These are phyloP conservation scores for Olivierus martensii DNA, from an alignment of 1,140 invertebrate species.

Conservation along the genomic window DNA sequence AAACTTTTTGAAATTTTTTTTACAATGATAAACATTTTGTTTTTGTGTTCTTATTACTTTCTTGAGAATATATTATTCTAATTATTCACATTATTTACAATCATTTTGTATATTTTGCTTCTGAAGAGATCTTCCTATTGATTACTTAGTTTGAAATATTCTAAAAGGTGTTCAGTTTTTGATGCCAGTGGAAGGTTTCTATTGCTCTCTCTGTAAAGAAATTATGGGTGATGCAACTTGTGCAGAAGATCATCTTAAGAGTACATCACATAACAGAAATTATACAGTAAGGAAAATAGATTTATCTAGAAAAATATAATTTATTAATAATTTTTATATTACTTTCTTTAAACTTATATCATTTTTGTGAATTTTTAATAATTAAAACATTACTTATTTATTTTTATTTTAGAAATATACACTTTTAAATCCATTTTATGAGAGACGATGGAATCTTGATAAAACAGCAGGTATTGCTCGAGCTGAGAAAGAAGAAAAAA, in stretches of 20 bases:
- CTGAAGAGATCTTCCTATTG: no score
- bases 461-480: background rate
- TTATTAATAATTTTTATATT: background rate
- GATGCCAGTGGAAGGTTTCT: background rate
- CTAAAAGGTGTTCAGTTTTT: background rate
- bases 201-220: background rate
- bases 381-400: background rate
- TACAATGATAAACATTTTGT: no score
- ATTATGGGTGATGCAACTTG: background rate
- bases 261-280: background rate
- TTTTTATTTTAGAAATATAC: background rate
- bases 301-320: background rate
- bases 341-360: no score
- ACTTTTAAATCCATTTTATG: background rate
- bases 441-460: background rate
- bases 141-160: background rate
- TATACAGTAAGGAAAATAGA: background rate
- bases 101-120: no score
- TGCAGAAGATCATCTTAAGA: background rate
- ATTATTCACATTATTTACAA: no score
- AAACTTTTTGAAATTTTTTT: no score
- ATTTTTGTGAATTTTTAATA: no score
- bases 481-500: background rate
- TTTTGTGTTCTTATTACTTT: no score
- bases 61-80: no score